These are phyloP conservation scores for Sericinus montela DNA, from an alignment of 2,888 invertebrate species.

Conservation along the genomic window DNA sequence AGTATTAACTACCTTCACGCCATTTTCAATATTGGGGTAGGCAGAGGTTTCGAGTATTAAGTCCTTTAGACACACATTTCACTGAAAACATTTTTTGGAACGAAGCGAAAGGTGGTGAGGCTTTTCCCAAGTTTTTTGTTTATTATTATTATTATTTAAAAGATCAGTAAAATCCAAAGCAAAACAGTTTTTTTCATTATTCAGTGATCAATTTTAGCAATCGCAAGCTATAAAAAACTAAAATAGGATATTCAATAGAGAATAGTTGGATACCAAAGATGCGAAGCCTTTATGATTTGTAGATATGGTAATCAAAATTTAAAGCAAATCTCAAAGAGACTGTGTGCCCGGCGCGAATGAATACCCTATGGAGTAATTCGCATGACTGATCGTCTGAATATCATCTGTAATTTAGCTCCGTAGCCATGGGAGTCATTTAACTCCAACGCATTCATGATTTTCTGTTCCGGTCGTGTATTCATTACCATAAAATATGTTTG, in stretches of 20 bases:
- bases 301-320: constrained; percentile 19
- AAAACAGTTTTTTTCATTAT: no score
- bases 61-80: no score
- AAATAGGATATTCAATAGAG: background rate
- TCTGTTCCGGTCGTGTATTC: constrained; percentile 6
- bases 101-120: no score
- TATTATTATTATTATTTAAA: no score
- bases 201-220: no score
- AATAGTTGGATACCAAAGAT: constrained; percentile 2
- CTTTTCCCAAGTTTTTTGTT: no score
- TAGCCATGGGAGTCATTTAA: constrained; percentile 19
- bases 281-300: background rate
- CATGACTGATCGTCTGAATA: constrained; percentile 41
- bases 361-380: constrained; percentile 53
- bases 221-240: no score
- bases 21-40: no score
- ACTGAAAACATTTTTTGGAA: no score
- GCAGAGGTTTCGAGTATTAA: no score
- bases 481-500: constrained; percentile 17
- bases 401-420: constrained; percentile 18
- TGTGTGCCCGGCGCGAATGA: constrained; percentile 11
- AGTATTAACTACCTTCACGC: no score
- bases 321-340: constrained; percentile 17
- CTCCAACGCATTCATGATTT: constrained; percentile 14
- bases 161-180: no score